Evolutionary conservation across 37 sponge, comb jelly and placozoan species (phyloP).

Genomic region (Geodia barretti): DNA sequence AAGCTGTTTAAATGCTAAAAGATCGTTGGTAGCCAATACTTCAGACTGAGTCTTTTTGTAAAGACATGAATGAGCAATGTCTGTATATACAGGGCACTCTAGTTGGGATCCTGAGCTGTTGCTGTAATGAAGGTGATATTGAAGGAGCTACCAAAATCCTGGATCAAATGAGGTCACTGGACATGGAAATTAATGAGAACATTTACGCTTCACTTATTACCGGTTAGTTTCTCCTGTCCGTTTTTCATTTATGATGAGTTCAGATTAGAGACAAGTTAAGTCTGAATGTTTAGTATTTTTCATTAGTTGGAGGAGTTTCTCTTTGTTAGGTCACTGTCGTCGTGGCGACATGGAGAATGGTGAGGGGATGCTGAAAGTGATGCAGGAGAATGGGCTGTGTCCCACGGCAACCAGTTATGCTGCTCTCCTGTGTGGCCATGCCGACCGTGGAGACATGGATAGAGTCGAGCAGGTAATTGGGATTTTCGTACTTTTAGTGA

Average conservation of each 20-base stretch:
- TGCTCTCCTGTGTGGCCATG: constrained; percentile 45
- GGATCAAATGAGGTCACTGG: constrained; percentile 39
- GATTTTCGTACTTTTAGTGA: too few species aligned
- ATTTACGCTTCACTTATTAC: not conserved
- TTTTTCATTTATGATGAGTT: too few species aligned
- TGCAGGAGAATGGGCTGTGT: constrained; percentile 14
- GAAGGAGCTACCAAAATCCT: constrained; percentile 27
- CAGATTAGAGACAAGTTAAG: too few species aligned
- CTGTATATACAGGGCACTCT: constrained; percentile 25
- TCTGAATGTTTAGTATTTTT: not conserved
- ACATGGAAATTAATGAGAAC: constrained; percentile 40
- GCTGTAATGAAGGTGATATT: constrained; percentile 44
- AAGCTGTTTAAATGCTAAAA: too few species aligned
- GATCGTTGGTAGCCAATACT: too few species aligned
- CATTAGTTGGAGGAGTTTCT: constrained; percentile 4
- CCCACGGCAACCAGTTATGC: constrained; percentile 18
- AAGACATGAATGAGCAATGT: too few species aligned
- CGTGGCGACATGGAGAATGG: constrained; percentile 24
- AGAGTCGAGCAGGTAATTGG: constrained; percentile 16
- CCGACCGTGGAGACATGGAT: constrained; percentile 37
- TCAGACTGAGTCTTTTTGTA: too few species aligned
- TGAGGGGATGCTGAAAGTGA: constrained; percentile 15
- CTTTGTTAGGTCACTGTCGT: constrained; percentile 40
- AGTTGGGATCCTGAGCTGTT: constrained; percentile 8
- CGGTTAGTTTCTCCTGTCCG: not conserved